These are phyloP conservation scores for Caretta caretta DNA, from an alignment of 2,113 vertebrate genomes.

Conservation along the genomic window DNA sequence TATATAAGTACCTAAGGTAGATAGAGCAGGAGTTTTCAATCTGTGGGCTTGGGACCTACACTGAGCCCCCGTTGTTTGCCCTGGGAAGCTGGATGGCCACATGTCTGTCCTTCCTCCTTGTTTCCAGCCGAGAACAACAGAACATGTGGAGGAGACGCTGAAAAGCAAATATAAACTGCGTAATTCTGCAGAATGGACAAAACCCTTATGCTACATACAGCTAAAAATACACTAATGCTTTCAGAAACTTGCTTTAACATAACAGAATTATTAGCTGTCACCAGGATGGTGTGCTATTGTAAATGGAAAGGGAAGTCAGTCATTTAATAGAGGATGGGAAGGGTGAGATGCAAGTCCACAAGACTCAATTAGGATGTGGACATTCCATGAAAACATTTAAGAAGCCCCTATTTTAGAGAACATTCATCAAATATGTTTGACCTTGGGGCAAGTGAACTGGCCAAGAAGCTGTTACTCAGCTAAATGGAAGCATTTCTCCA, in stretches of 20 bases:
- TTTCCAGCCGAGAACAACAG: background rate
- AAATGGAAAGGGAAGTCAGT: background rate
- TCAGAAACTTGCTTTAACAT: background rate
- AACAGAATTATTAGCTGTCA: background rate
- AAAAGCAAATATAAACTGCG: background rate
- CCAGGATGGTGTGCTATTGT: background rate
- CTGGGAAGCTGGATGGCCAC: background rate
- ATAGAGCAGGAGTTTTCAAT: slow-evolving; percentile 4
- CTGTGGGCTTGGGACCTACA: slow-evolving; percentile 21
- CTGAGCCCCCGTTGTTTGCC: background rate
- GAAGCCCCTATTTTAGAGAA: no score
- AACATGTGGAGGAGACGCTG: slow-evolving; percentile 13
- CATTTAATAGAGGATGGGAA: background rate
- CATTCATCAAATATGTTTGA: no score
- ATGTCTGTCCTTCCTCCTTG: slow-evolving; percentile 25
- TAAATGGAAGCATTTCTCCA: no score
- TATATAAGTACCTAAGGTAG: slow-evolving; percentile 18
- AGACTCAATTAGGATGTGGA: background rate
- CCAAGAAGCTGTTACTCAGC: no score
- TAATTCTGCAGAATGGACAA: background rate
- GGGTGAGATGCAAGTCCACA: background rate
- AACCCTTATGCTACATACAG: background rate
- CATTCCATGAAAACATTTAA: background rate
- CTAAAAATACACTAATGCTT: background rate
- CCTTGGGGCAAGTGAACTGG: no score